A percentile compares a stretch with the other conserved stretches of the same genome.
Evolutionary conservation across 1,140 invertebrate species (phyloP).

Genomic region (Hylaeus anthracinus): DNA sequence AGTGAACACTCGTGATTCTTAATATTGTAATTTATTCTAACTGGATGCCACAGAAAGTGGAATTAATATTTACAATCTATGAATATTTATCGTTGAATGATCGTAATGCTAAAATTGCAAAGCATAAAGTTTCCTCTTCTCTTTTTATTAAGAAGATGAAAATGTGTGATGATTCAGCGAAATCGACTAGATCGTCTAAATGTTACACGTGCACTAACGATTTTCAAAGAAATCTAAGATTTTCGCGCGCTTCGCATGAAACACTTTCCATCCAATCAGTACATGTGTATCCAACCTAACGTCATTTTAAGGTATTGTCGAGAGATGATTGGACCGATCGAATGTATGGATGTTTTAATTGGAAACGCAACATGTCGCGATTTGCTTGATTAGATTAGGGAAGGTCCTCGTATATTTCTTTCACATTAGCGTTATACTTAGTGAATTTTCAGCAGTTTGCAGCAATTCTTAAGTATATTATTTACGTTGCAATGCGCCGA

Average conservation of each 20-base stretch:
- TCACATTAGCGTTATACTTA: slow-evolving; percentile 25
- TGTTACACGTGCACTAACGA: not conserved
- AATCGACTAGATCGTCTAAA: not conserved
- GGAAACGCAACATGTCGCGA: slow-evolving; percentile 71
- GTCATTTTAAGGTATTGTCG: slow-evolving; percentile 30
- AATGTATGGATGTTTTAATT: slow-evolving; percentile 39
- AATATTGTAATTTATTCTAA: not conserved
- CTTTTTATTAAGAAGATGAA: not conserved
- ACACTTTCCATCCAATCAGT: slow-evolving; percentile 36
- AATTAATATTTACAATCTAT: not conserved
- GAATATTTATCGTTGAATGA: not conserved
- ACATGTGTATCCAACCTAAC: slow-evolving; percentile 31
- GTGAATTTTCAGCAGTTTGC: slow-evolving; percentile 15
- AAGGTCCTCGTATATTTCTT: slow-evolving; percentile 40
- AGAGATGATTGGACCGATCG: slow-evolving; percentile 27
- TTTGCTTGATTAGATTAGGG: slow-evolving; percentile 67
- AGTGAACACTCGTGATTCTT: not conserved
- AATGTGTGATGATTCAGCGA: slow-evolving; percentile 16
- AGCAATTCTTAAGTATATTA: slow-evolving; percentile 14
- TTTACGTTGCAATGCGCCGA: not conserved
- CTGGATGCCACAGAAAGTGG: not conserved
- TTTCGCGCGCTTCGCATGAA: slow-evolving; percentile 20
- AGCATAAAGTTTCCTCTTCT: not conserved
- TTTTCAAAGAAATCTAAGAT: not conserved
- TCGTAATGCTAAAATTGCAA: not conserved